Evolutionary conservation across 2,888 invertebrate genomes (phyloP).

Genomic region (Pharmacophagus antenor): DNA sequence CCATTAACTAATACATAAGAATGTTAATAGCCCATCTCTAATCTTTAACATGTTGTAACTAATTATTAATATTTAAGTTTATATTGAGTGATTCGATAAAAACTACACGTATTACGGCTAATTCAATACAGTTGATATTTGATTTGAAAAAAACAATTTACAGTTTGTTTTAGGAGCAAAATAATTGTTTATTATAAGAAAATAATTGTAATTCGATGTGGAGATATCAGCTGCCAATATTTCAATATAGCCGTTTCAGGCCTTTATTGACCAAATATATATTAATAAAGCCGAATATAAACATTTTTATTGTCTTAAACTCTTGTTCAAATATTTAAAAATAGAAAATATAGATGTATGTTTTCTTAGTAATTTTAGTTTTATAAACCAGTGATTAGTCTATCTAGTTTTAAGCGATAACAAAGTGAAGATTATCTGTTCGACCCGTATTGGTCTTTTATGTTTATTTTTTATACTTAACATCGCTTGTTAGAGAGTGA

Average conservation of each 20-base stretch:
- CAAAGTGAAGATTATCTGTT: too few relatives aligned
- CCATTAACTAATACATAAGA: conserved; percentile 14
- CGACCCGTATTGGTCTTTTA: too few relatives aligned
- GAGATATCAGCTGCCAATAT: not conserved
- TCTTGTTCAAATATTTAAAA: not conserved
- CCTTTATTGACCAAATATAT: not conserved
- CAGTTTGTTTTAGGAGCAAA: conserved; percentile 66
- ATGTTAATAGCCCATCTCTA: conserved; percentile 53
- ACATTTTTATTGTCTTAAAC: not conserved
- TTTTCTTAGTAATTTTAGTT: too few relatives aligned
- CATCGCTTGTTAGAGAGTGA: too few relatives aligned
- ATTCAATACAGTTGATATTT: conserved; percentile 56
- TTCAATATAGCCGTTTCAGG: not conserved
- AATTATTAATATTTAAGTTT: conserved; percentile 76
- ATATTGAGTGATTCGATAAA: conserved; percentile 59
- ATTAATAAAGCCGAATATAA: not conserved
- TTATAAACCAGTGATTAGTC: too few relatives aligned
- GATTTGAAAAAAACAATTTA: conserved; percentile 62
- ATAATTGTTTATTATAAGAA: conserved; percentile 43
- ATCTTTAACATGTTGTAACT: conserved; percentile 67
- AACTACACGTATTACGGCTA: conserved; percentile 66
- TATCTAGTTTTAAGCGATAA: too few relatives aligned
- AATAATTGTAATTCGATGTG: not conserved
- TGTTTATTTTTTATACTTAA: too few relatives aligned
- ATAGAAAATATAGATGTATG: too few relatives aligned